Evolutionary conservation across 2,888 invertebrate species (phyloP).

Genomic region (Himalopsyche anomala): DNA sequence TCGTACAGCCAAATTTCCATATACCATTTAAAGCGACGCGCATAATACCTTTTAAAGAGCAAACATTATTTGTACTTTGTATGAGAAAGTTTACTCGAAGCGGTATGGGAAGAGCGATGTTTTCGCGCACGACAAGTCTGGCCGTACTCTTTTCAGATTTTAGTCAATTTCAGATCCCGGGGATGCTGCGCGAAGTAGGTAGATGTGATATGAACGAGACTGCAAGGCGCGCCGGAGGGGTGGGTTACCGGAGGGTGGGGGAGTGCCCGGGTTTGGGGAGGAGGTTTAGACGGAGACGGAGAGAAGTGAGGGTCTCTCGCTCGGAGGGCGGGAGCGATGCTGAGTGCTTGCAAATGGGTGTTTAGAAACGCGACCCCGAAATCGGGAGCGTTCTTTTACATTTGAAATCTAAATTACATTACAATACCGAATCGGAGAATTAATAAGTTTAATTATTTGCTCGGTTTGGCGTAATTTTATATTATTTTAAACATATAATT

Average conservation of each 20-base stretch:
- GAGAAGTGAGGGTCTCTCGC: constrained; percentile 46
- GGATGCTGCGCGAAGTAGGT: constrained; percentile 80
- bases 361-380: neutral
- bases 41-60: constrained; percentile 52
- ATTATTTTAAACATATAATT: too few species aligned
- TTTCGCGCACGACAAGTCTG: constrained; percentile 65
- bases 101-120: constrained; percentile 67
- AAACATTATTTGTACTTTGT: neutral
- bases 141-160: constrained; percentile 72
- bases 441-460: too few species aligned
- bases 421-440: too few species aligned
- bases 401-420: too few species aligned
- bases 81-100: neutral
- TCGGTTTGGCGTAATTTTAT: too few species aligned
- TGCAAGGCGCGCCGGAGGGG: constrained; percentile 73
- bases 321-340: constrained; percentile 47
- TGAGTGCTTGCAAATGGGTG: constrained; percentile 50
- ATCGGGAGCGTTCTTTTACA: too few species aligned
- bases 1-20: constrained; percentile 26
- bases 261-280: constrained; percentile 66
- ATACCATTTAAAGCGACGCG: constrained; percentile 67
- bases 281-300: constrained; percentile 68
- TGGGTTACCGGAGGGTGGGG: constrained; percentile 73
- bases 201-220: constrained; percentile 79
- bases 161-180: constrained; percentile 70